Conservation (phyloP, 2,113 vertebrate genomes). For the Shinisaurus crocodilurus region DNA sequence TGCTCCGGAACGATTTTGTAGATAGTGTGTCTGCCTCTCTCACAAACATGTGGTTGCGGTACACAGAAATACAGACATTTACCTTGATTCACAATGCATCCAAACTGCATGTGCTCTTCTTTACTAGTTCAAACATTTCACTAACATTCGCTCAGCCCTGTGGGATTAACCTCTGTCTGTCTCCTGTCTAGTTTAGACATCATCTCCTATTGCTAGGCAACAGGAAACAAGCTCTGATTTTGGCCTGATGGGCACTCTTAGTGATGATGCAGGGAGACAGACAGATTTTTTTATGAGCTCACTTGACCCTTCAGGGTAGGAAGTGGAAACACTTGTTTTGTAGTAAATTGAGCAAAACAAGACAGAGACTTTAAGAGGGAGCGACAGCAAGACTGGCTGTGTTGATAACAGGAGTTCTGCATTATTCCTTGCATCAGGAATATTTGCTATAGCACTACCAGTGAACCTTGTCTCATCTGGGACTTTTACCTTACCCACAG, state of each 20-base stretch:
- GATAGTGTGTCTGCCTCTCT: neutral
- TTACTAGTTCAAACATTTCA: conserved; percentile 62
- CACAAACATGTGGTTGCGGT: conserved; percentile 43
- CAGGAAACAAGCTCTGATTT: conserved; percentile 24
- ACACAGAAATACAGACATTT: conserved; percentile 34
- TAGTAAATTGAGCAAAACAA: conserved; percentile 71
- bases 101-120: conserved; percentile 47
- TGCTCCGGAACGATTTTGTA: fast-evolving
- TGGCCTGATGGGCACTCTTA: conserved; percentile 59
- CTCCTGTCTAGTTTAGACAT: conserved; percentile 56
- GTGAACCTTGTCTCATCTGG: neutral
- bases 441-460: neutral
- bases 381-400: conserved; percentile 47
- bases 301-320: conserved; percentile 70
- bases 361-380: conserved; percentile 54
- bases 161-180: conserved; percentile 70
- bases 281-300: conserved; percentile 59
- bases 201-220: conserved; percentile 47
- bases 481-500: neutral
- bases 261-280: conserved; percentile 63
- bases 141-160: conserved; percentile 47
- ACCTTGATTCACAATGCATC: conserved; percentile 63
- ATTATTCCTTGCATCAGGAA: neutral
- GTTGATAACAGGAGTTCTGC: conserved; percentile 36
- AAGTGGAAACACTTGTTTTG: conserved; percentile 67